Evolutionary conservation across 2,113 vertebrate genomes (phyloP).

Genomic region (Cacatua alba): DNA sequence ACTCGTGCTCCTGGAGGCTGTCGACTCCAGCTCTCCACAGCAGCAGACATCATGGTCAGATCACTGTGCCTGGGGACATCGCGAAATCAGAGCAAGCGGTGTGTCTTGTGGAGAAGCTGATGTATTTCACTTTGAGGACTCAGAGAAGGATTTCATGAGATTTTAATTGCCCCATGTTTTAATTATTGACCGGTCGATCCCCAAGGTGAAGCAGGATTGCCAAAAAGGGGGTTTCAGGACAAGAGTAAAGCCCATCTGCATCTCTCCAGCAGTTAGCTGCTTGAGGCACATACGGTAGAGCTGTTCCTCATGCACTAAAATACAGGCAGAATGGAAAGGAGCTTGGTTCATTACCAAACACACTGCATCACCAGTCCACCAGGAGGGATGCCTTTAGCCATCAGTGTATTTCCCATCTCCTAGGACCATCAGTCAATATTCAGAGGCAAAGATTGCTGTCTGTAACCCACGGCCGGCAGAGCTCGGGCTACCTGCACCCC

Average conservation of each 20-base stretch:
- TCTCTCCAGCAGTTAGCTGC: neutral
- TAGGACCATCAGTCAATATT: neutral
- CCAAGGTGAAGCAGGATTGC: neutral
- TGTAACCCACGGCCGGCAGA: neutral
- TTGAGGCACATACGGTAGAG: neutral
- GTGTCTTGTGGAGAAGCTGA: neutral
- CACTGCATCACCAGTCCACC: neutral
- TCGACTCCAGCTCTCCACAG: neutral
- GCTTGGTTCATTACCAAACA: neutral
- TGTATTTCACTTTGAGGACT: neutral
- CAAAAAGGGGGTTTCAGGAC: slow-evolving; percentile 11
- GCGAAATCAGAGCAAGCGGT: neutral
- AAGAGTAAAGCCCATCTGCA: slow-evolving; percentile 2
- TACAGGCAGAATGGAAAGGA: neutral
- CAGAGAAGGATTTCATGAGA: neutral
- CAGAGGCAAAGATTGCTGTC: neutral
- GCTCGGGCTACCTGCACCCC: neutral
- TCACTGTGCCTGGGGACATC: fast-evolving
- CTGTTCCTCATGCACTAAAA: neutral
- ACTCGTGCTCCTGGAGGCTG: neutral
- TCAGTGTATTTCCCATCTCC: neutral
- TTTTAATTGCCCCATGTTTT: slow-evolving; percentile 20
- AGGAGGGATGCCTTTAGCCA: neutral
- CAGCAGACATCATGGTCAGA: neutral
- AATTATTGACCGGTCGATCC: slow-evolving; percentile 5